Base-by-base conservation (phyloP, 1,140 invertebrate genomes). In the Psix sp. region DNA sequence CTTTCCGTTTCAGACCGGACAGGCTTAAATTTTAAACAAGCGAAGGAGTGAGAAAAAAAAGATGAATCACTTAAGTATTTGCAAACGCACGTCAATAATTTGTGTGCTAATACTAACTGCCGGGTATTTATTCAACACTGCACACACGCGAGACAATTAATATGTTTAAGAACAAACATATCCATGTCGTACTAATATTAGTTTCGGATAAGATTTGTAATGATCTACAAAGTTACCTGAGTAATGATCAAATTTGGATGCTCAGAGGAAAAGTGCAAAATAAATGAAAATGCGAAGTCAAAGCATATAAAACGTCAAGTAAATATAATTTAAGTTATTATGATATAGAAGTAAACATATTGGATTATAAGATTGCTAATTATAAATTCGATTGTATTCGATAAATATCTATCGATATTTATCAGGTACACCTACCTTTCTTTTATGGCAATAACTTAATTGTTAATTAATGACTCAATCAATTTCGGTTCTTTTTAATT, bases 391-490 rank as follows among this genome's bases (percentile, higher is more conserved):
- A n/a, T n/a, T n/a, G n/a, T n/a, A n/a, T n/a, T n/a, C n/a, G n/a
- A n/a, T n/a, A n/a, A n/a, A n/a, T n/a, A n/a, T n/a, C n/a, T n/a
- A n/a, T n/a, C n/a, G n/a, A n/a, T n/a, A n/a, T n/a, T 60, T 39
- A 45, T 46, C 24, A 9, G 39, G 18, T 43, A 20, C 24, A n/a
- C n/a, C n/a, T n/a, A n/a, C n/a, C n/a, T n/a, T 38, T 46, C 16
- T 20, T 31, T 39, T 31, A 59, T 70, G 35, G 24, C 14, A 40
- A 60, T 54, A 60, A 46, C 54, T 59, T 70, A 70, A 70, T 70
- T 70, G 51, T 70, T 70, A 70, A 70, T 70, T 70, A 70, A 70
- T 70, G 56, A 70, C 56, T 60, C 42, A 54, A 62, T 70, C 56
- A 70, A 48, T 38, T 54, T 54, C 38, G 46, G 31, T 62, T 42